Base-by-base conservation (phyloP, 2,797 vertebrate species). In the Gymnocypris eckloni region DNA sequence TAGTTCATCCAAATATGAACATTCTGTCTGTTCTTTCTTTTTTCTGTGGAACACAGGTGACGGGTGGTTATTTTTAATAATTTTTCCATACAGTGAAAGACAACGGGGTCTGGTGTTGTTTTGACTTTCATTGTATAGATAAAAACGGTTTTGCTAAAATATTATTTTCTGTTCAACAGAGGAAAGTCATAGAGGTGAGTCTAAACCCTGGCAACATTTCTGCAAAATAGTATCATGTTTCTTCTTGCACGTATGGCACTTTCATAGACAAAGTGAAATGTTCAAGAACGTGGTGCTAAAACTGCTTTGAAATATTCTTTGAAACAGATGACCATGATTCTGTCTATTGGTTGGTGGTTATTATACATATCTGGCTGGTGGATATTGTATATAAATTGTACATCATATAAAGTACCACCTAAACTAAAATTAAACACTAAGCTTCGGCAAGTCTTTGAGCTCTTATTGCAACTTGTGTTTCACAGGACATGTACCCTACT, bases 1-100 rank as follows among this genome's bases (percentile, higher is more conserved):
- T 41, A 54, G 22, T 59, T 67, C 61, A 50, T 87, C 87, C 77
- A 75, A 89, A 86, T 15, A 37, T 16, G 20, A 37, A n/a, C 52
- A n/a, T 28, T 67, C 28, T n/a, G 33, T 77, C 16, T 43, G 41
- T 43, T 43, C 41, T 43, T 43, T 43, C 1, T 9, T 41, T 10
- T 45, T 78, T 39, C 1, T 76, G 50, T 13, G 18, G 18, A 37
- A 37, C 48, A 37, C 8, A 25, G 54, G 33, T 13, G 37, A 39
- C 6, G 7, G 13, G 6, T 78, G 25, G 18, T 50, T 73, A 16
- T 13, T 56, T 9, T 45, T 3, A 7, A 1, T 39, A 10, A 3
- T 45, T 11, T 50, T 4, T 61, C 22, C 12, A 43, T 41, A 43
- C 2, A 79, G 11, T 45, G 54, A 64, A 79, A 43, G 39, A 43